Conservation (phyloP, 2,888 invertebrate species). For the Steinernema carpocapsae region DNA sequence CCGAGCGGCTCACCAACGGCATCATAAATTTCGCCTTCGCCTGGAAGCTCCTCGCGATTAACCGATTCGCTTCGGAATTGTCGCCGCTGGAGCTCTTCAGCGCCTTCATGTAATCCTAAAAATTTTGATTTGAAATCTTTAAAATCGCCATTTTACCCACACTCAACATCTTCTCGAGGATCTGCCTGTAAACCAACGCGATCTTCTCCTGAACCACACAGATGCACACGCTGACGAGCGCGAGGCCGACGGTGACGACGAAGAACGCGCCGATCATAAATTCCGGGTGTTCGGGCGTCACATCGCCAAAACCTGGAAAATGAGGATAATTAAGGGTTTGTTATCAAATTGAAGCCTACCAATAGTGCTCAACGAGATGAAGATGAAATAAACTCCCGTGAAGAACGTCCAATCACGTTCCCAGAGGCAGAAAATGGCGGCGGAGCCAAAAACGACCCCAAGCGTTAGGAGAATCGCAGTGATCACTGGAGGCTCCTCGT, state of each 20-base stretch:
- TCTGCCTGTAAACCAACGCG: constrained; percentile 58
- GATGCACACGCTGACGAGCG: constrained; percentile 66
- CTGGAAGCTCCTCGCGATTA: constrained; percentile 61
- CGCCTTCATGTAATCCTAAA: constrained; percentile 59
- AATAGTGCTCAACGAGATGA: constrained; percentile 67
- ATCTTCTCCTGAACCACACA: constrained; percentile 66
- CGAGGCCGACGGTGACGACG: constrained; percentile 62
- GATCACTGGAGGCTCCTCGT: constrained; percentile 57
- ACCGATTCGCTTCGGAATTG: constrained; percentile 56
- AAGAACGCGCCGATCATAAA: constrained; percentile 70
- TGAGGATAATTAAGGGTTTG: background rate
- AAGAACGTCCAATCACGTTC: constrained; percentile 66
- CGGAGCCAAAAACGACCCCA: constrained; percentile 85
- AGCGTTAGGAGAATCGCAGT: constrained; percentile 72
- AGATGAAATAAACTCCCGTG: constrained; percentile 67
- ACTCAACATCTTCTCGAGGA: constrained; percentile 59
- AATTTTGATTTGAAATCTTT: constrained; percentile 21
- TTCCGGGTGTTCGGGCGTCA: constrained; percentile 71
- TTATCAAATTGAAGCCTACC: constrained; percentile 40
- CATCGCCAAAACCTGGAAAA: constrained; percentile 71
- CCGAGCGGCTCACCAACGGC: constrained; percentile 54
- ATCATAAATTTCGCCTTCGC: constrained; percentile 64
- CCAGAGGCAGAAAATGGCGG: constrained; percentile 78
- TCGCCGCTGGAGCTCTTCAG: constrained; percentile 57
- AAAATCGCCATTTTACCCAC: constrained; percentile 39